phyloP scores from a whole-genome alignment of 2,888 invertebrate genomes.

The Melinaea marsaeus region DNA sequence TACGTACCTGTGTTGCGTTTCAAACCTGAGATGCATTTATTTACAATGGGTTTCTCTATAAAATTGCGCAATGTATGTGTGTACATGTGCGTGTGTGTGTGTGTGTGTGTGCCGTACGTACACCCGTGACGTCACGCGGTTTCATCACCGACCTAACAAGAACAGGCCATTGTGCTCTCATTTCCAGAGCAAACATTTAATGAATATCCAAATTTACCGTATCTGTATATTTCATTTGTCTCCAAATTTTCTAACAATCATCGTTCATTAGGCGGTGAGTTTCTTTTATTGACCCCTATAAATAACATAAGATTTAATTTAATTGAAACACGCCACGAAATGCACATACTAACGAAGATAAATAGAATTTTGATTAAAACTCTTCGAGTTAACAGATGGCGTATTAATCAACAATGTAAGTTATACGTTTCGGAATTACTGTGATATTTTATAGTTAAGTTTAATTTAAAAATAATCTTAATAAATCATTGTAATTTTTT shows the following conservation, averaged over 20 bases:
- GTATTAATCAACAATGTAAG: slow-evolving; percentile 16
- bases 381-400: slow-evolving; percentile 25
- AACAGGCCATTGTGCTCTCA: slow-evolving; percentile 54
- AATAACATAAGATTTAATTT: slow-evolving; percentile 53
- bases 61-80: slow-evolving; percentile 31
- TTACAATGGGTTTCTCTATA: slow-evolving; percentile 29
- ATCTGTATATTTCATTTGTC: slow-evolving; percentile 26
- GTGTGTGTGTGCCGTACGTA: slow-evolving; percentile 21
- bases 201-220: slow-evolving; percentile 37
- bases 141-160: slow-evolving; percentile 66
- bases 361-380: slow-evolving; percentile 60
- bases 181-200: slow-evolving; percentile 56
- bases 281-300: slow-evolving; percentile 40
- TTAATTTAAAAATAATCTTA: no score
- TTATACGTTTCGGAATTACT: not conserved
- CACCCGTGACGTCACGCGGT: slow-evolving; percentile 57
- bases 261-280: slow-evolving; percentile 32
- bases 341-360: slow-evolving; percentile 56
- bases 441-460: slow-evolving; percentile 1
- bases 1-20: slow-evolving; percentile 4
- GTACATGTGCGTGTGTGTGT: not conserved
- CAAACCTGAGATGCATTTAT: slow-evolving; percentile 26
- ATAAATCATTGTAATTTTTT: no score
- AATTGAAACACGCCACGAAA: slow-evolving; percentile 48
- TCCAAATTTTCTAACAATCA: slow-evolving; percentile 33